phyloP scores from a whole-genome alignment of 2,113 vertebrate species.

The Fulica atra region DNA sequence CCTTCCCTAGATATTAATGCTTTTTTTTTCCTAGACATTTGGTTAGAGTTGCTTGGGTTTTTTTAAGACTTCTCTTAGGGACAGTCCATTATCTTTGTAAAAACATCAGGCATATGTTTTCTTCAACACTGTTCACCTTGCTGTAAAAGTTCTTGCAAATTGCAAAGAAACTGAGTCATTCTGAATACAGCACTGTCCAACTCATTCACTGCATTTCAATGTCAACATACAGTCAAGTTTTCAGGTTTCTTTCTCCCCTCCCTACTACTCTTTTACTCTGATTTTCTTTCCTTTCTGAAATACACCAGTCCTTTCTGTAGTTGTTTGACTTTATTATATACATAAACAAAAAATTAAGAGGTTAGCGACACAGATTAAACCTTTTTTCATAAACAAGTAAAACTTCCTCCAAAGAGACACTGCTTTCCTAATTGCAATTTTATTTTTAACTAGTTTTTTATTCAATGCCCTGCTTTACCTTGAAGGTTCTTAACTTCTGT shows the following conservation, averaged over 20 bases:
- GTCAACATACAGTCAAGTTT: neutral
- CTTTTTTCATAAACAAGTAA: neutral
- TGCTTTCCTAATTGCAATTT: neutral
- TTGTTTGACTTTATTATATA: neutral
- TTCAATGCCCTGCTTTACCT: neutral
- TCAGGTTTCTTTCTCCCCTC: neutral
- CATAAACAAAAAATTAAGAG: neutral
- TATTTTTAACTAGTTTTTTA: neutral
- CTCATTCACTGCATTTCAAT: neutral
- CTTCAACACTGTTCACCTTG: neutral
- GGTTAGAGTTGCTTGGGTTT: neutral
- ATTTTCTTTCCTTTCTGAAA: neutral
- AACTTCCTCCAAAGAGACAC: neutral
- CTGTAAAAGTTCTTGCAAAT: neutral
- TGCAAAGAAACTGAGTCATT: rapidly evolving
- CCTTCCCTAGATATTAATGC: neutral
- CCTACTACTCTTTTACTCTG: neutral
- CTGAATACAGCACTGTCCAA: neutral
- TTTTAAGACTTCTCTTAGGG: neutral
- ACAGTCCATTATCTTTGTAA: neutral
- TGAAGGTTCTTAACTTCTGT: neutral
- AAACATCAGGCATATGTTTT: neutral
- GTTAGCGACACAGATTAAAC: neutral
- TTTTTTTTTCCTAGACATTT: neutral
- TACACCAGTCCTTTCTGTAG: neutral